Base-by-base conservation (phyloP, 2,888 invertebrate genomes). In the Zygothrica quintamaculata region DNA sequence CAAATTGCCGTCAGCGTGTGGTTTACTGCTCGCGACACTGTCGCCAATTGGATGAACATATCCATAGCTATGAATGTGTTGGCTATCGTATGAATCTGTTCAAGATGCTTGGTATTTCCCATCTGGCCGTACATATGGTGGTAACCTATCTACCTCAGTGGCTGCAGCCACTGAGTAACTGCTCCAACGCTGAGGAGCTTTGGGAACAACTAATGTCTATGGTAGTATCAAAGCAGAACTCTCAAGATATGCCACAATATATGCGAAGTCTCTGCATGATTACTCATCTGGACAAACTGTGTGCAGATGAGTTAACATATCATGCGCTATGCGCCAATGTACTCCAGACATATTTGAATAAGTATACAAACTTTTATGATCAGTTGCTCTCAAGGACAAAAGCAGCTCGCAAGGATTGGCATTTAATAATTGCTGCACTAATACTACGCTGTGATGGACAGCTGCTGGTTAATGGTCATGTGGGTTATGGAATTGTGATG, bases 391-490 rank as follows among this genome's bases (percentile, higher is more conserved):
- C 92, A n/a, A 70, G 91, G 0, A 36, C 44, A 1, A 4, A 44
- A 2, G 89, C 91, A 1, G 1, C 37, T 0, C 1, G 7, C 0
- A 47, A 60, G 0, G 90, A 93, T 60, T 90, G 92, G 89, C 88
- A 92, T 8, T 16, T 93, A 44, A 9, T 90, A 6, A 90, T 95
- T 13, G 95, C 95, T 0, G 93, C 94, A 0, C 87, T 95, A 4
- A 89, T 98, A 29, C 91, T 97, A 43, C 93, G 95, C 22, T 95
- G 95, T 79, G 93, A 96, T 44, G 94, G 95, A 0, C 98, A 98
- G 90, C 92, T 97, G 48, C 93, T 96, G 84, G 66, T 62, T 26
- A 97, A 97, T 88, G 97, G 94, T 0, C 95, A 96, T 88, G 94
- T 95, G 0, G 65, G 71, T 92, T 93, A 60, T 92, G 70, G 78